Conservation (phyloP, 2,888 invertebrate species). For the Nymphalis c-album region DNA sequence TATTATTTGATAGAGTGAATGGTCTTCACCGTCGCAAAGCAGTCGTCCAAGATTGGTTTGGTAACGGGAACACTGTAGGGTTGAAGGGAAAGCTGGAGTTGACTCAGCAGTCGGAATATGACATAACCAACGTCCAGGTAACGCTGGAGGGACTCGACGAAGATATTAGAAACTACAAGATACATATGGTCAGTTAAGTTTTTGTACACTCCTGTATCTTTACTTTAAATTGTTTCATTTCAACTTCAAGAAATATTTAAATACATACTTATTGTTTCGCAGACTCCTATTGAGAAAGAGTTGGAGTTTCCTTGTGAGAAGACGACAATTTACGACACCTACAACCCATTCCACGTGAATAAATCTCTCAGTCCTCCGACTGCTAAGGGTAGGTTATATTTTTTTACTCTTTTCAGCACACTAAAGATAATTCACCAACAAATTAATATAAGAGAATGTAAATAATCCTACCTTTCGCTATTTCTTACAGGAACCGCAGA, state of each 20-base stretch:
- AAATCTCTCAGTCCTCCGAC: conserved; percentile 82
- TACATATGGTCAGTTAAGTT: conserved; percentile 86
- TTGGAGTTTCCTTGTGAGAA: conserved; percentile 93
- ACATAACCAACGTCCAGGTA: conserved; percentile 89
- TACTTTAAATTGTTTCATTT: too few relatives aligned
- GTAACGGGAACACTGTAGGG: conserved; percentile 85
- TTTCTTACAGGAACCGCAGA: conserved; percentile 85
- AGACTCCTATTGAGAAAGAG: conserved; percentile 91
- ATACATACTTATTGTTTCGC: conserved; percentile 31
- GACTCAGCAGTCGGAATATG: conserved; percentile 92
- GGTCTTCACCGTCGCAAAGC: conserved; percentile 90
- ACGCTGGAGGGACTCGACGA: conserved; percentile 86
- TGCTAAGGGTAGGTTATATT: conserved; percentile 59
- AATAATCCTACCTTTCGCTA: not conserved
- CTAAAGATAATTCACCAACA: not conserved
- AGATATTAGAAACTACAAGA: conserved; percentile 86
- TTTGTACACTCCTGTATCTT: not conserved
- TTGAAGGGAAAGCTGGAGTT: conserved; percentile 90
- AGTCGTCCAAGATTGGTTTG: conserved; percentile 93
- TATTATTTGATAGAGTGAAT: conserved; percentile 79
- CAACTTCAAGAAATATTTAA: not conserved
- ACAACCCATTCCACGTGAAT: conserved; percentile 90
- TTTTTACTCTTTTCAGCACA: not conserved
- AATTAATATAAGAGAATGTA: not conserved
- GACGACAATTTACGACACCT: conserved; percentile 90